A percentile compares a stretch with the other conserved stretches of the same genome.
Conservation (phyloP, 2,113 vertebrate genomes). For the Delphinus delphis region DNA sequence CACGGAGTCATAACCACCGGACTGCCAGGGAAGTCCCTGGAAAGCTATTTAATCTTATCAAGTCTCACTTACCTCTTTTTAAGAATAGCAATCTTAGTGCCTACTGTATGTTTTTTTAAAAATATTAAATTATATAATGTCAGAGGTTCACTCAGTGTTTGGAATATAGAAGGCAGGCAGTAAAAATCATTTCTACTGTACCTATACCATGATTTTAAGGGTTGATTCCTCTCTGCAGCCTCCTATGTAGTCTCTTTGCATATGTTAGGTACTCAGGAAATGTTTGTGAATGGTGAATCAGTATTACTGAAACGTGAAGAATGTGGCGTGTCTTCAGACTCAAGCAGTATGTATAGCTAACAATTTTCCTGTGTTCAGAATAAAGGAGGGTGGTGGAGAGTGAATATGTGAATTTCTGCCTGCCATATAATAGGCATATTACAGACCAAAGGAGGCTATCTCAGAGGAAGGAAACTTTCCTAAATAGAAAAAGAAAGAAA, state of each 20-base stretch:
- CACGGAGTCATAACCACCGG: not conserved
- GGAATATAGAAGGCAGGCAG: not conserved
- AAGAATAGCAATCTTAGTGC: not conserved
- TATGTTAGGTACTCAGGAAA: not conserved
- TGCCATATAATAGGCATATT: slow-evolving; percentile 22
- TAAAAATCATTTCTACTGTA: not conserved
- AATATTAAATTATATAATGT: not conserved
- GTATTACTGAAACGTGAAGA: not conserved
- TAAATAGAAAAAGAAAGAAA: slow-evolving; percentile 50
- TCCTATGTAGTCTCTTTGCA: not conserved
- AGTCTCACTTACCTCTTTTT: not conserved
- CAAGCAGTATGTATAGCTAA: not conserved
- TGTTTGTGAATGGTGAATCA: not conserved
- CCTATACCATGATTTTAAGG: not conserved
- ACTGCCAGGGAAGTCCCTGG: not conserved
- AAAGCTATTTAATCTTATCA: not conserved
- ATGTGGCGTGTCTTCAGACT: not conserved
- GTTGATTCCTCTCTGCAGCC: not conserved
- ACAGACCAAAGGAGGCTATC: slow-evolving; percentile 43
- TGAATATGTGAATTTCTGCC: slow-evolving; percentile 38
- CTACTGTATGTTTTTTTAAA: not conserved
- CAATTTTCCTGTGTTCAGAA: slow-evolving; percentile 26
- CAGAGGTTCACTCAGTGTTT: not conserved
- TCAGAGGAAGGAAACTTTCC: slow-evolving; percentile 65
- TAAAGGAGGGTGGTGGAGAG: not conserved